Evolutionary conservation across 2,888 invertebrate genomes (phyloP), one percentile per base, ranked within the genome.

Genomic region (Ischnus inquisitorius): DNA sequence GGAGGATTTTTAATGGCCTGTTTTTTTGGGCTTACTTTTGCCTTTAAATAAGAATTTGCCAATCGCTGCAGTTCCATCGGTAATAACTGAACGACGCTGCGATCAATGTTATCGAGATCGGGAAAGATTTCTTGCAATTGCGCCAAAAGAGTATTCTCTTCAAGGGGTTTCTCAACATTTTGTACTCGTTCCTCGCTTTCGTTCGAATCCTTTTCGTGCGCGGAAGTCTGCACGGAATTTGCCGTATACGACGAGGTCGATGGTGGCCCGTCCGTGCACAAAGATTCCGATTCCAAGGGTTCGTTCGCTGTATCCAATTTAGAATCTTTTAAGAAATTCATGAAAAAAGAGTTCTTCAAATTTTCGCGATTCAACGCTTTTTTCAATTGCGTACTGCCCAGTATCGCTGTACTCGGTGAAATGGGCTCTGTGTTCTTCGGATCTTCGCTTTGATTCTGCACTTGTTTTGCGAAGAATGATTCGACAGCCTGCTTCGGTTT

Each of bases 61-160:
- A 93, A 91, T 75, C 90, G 87, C 87, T 93, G 93, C 57, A 94
- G 88, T 62, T 93, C 85, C 1, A 85, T 39, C 2, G 94, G 94
- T 60, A 94, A 89, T n/a, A 94, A 87, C 28, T 90, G 86, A 48
- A 94, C 87, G 5, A 94, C 88, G 60, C 89, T 90, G 1, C 90
- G 88, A 88, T 94, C 94, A 28, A 94, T 92, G 46, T 94, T 88
- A 68, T 93, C 89, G 22, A 94, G 86, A 86, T 94, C 92, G 3
- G 94, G 94, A 90, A 94, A 94, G 81, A 94, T 93, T 86, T 94
- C 94, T 86, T 89, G 87, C 62, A 94, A 85, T 84, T 90, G 89
- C 10, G 46, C 69, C 16, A 84, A 75, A 39, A 84, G 75, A 64
- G 79, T 88, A 84, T 8, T 62, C 6, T 65, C 54, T 46, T 51